A percentile compares a stretch with the other conserved stretches of the same genome.
phyloP scores from a whole-genome alignment of 2,113 vertebrate species.

The Etia nguti region DNA sequence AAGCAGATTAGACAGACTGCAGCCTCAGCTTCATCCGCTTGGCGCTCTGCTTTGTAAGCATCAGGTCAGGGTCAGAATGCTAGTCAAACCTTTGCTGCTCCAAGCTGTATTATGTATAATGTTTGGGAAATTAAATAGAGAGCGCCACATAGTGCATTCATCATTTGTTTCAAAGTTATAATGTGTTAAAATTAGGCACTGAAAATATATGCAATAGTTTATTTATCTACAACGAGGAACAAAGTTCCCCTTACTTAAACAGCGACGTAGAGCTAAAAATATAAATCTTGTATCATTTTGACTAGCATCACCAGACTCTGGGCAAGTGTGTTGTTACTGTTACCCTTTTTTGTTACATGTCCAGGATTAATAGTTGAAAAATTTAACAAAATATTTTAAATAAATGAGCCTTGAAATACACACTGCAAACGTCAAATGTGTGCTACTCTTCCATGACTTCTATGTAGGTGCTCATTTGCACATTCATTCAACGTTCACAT shows the following conservation, averaged over 20 bases:
- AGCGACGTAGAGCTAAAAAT: background rate
- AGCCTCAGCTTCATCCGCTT: background rate
- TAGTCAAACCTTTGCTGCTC: background rate
- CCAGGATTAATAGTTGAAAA: too few relatives aligned
- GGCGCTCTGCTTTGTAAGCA: background rate
- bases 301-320: background rate
- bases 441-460: background rate
- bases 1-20: constrained; percentile 24
- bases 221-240: background rate
- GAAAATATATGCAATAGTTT: background rate
- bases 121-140: background rate
- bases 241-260: background rate
- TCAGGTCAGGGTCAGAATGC: background rate
- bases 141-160: background rate
- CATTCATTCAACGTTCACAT: background rate
- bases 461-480: background rate
- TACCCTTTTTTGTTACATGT: background rate
- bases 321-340: background rate
- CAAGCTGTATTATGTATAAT: background rate
- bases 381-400: background rate
- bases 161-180: background rate
- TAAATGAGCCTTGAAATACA: background rate
- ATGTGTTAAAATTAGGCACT: background rate
- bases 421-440: background rate
- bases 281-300: background rate